Evolutionary conservation across 2,888 invertebrate species (phyloP).

Genomic region (Boloria selene): DNA sequence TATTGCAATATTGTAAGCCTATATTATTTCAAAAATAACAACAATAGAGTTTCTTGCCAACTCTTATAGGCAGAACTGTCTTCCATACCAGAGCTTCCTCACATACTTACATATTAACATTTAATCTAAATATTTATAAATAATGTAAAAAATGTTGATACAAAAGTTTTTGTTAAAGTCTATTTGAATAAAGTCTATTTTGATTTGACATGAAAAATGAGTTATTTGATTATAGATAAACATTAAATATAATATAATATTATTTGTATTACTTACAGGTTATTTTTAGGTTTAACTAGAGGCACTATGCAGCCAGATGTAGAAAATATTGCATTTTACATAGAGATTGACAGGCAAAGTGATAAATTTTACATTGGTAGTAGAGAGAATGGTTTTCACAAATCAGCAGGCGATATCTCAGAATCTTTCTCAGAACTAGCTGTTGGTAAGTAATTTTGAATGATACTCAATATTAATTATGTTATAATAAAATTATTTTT

Average conservation of each 20-base stretch:
- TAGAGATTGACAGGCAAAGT: background rate
- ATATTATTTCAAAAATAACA: no score
- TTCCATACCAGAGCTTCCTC: no score
- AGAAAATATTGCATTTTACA: slow-evolving; percentile 6
- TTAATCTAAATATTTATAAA: no score
- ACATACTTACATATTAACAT: no score
- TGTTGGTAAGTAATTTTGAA: slow-evolving; percentile 43
- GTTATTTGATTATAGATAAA: background rate
- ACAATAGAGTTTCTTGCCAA: no score
- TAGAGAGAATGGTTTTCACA: background rate
- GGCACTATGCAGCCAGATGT: background rate
- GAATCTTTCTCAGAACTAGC: slow-evolving; percentile 36
- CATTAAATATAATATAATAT: background rate
- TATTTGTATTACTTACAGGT: slow-evolving; percentile 1
- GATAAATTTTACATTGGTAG: slow-evolving; percentile 8
- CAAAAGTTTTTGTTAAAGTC: no score
- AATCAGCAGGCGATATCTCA: background rate
- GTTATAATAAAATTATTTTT: no score
- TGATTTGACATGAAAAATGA: no score
- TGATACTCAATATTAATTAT: slow-evolving; percentile 23
- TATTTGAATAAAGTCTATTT: no score
- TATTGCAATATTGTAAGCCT: no score
- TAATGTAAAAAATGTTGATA: no score
- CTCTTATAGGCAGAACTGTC: no score
- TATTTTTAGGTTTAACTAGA: background rate